phyloP scores from a whole-genome alignment of 2,797 vertebrate genomes.

The Selene dorsalis region DNA sequence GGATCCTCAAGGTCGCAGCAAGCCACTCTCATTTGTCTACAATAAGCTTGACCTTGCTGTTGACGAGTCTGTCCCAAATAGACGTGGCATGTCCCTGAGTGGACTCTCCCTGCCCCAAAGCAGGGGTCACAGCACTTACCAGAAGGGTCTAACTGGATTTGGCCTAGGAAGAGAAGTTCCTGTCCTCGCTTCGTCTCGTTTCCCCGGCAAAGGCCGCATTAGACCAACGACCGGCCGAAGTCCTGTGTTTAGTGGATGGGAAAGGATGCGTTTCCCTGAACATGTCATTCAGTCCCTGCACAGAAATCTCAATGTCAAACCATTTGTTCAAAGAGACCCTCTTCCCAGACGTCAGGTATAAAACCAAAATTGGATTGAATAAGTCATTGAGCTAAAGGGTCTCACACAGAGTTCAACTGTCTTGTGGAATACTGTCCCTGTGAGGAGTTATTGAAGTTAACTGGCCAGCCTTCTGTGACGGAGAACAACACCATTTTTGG shows the following conservation, averaged over 20 bases:
- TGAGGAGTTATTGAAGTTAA: slow-evolving; percentile 32
- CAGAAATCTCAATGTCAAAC: slow-evolving; percentile 8
- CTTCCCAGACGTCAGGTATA: neutral
- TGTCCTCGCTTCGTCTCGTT: slow-evolving; percentile 16
- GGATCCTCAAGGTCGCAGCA: slow-evolving; percentile 51
- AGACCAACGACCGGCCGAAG: neutral
- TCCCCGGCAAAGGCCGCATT: neutral
- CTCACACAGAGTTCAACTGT: slow-evolving; percentile 21
- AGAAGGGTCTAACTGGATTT: slow-evolving; percentile 22
- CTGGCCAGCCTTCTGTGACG: slow-evolving; percentile 21
- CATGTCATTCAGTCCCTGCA: neutral
- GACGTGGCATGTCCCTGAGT: slow-evolving; percentile 48
- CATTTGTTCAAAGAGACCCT: slow-evolving; percentile 27
- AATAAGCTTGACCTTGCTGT: slow-evolving; percentile 43
- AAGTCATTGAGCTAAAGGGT: slow-evolving; percentile 2
- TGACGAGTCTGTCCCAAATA: slow-evolving; percentile 61
- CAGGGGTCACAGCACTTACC: slow-evolving; percentile 40
- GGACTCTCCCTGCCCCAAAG: slow-evolving; percentile 28
- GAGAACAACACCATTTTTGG: neutral
- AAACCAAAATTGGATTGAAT: slow-evolving; percentile 16
- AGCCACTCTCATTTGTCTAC: slow-evolving; percentile 45
- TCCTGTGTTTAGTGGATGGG: neutral
- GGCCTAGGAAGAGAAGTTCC: neutral
- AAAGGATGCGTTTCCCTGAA: slow-evolving; percentile 7
- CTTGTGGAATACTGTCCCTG: slow-evolving; percentile 33